Percentiles rank a stretch among this genome's conserved stretches.
phyloP scores from a whole-genome alignment of 2,888 invertebrate genomes.

The Acanthosepion pharaonis region DNA sequence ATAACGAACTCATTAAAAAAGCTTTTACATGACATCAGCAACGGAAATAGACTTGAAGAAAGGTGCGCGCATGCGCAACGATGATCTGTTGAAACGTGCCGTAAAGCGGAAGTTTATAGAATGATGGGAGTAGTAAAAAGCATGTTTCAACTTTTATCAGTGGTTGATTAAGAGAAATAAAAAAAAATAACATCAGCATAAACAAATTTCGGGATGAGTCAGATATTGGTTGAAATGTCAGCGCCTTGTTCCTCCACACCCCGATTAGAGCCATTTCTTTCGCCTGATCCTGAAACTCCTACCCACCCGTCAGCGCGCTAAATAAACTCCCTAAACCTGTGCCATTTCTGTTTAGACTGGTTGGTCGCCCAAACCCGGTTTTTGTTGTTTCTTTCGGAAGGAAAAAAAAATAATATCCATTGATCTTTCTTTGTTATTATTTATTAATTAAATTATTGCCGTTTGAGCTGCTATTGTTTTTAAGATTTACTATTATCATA shows the following conservation, averaged over 20 bases:
- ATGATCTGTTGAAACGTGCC: not conserved
- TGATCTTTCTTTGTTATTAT: not conserved
- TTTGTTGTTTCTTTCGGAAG: not conserved
- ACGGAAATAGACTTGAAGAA: not conserved
- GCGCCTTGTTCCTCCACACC: not conserved
- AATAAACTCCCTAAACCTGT: not conserved
- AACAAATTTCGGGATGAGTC: not conserved
- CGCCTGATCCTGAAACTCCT: not conserved
- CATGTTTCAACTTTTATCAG: not conserved
- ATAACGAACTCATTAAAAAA: not conserved
- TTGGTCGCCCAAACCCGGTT: not conserved
- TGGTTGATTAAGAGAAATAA: not conserved
- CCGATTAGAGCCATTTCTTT: not conserved
- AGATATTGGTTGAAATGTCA: not conserved
- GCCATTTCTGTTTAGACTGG: not conserved
- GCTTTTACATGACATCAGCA: not conserved
- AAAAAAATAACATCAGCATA: not conserved
- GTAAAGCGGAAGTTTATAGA: not conserved
- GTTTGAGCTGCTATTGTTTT: too few relatives aligned
- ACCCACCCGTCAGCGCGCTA: not conserved
- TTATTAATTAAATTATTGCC: not conserved
- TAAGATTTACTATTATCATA: too few relatives aligned
- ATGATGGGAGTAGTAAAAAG: not conserved
- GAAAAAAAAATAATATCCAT: not conserved
- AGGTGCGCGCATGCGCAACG: not conserved